Percentiles rank a stretch among this genome's conserved stretches.
Evolutionary conservation across 2,797 vertebrate species (phyloP).

Genomic region (Anolis apletophallus): DNA sequence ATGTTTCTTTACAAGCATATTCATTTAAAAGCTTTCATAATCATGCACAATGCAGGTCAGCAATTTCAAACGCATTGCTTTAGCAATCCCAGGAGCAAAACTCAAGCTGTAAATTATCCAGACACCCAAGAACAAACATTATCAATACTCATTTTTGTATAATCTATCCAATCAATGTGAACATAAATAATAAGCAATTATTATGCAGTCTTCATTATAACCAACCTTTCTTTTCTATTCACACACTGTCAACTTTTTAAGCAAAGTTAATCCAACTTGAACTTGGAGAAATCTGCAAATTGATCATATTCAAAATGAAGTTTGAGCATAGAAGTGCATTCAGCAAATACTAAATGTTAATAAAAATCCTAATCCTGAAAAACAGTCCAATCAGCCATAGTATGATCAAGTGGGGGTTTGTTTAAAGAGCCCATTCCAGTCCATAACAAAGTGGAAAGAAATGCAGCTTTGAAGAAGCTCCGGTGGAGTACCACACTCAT

Average conservation of each 20-base stretch:
- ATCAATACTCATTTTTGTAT: not conserved
- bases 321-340: not conserved
- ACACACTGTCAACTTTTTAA: not conserved
- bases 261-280: not conserved
- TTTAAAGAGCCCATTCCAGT: not conserved
- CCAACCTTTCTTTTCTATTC: not conserved
- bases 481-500: not conserved
- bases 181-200: not conserved
- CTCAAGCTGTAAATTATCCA: not conserved
- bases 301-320: not conserved
- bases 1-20: constrained; percentile 23
- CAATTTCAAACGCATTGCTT: constrained; percentile 5
- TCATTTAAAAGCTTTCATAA: constrained; percentile 16
- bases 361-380: not conserved
- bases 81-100: constrained; percentile 4
- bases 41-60: constrained; percentile 15
- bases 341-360: not conserved
- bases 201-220: not conserved
- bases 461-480: not conserved
- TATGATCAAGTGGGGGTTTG: not conserved
- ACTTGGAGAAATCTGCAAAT: not conserved
- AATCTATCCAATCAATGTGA: not conserved
- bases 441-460: not conserved
- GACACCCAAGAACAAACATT: not conserved
- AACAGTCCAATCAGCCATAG: not conserved